Conservation (phyloP, 2,888 invertebrate genomes). For the Tridacna gigas region DNA sequence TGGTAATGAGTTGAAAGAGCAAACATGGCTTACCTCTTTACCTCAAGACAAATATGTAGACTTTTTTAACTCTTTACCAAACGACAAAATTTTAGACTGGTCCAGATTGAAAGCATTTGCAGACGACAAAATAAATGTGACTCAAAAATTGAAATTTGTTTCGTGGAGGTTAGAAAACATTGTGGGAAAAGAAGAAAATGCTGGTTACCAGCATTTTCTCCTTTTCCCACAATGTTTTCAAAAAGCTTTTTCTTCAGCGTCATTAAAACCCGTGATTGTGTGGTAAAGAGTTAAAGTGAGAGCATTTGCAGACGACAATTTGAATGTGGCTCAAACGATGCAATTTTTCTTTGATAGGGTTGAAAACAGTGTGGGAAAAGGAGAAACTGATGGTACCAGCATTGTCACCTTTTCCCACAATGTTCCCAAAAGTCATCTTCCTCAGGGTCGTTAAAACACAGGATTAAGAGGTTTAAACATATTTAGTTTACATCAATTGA, state of each 20-base stretch:
- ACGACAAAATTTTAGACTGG: too few species aligned
- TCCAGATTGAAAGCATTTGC: too few species aligned
- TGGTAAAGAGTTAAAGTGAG: too few species aligned
- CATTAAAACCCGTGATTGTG: too few species aligned
- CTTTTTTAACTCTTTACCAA: too few species aligned
- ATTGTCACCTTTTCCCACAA: not conserved
- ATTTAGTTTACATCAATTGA: not conserved
- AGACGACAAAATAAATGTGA: too few species aligned
- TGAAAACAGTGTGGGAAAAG: constrained; percentile 1
- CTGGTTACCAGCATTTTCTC: not conserved
- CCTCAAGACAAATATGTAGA: too few species aligned
- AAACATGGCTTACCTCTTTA: too few species aligned
- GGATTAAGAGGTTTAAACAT: not conserved
- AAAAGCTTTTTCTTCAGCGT: not conserved
- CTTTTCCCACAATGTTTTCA: not conserved
- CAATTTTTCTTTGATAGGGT: not conserved
- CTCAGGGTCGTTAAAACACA: not conserved
- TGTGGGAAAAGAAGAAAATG: not conserved
- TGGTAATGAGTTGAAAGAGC: too few species aligned
- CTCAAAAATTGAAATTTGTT: too few species aligned
- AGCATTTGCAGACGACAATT: not conserved
- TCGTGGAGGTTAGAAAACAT: not conserved
- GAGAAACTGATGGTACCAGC: not conserved
- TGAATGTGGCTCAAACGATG: not conserved
- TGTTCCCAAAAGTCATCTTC: not conserved